A percentile compares a stretch with the other conserved stretches of the same genome.
Conservation (phyloP, 2,797 vertebrate species). For the Phalanger gymnotis region DNA sequence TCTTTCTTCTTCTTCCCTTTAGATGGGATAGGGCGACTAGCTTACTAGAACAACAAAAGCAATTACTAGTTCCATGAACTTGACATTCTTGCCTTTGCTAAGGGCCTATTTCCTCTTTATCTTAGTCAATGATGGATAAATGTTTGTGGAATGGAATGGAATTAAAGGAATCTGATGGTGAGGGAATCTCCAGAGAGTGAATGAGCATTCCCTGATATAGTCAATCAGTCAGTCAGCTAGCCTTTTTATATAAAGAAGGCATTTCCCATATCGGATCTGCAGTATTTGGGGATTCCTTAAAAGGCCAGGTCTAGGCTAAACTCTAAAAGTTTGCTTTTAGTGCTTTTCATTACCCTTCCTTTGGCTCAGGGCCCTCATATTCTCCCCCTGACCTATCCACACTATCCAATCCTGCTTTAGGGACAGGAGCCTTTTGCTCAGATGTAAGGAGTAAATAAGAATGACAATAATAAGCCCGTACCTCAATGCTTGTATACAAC, state of each 20-base stretch:
- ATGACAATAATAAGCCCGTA: neutral
- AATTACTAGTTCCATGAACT: neutral
- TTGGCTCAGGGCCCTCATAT: neutral
- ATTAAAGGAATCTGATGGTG: neutral
- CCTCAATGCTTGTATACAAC: neutral
- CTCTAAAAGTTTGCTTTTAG: neutral
- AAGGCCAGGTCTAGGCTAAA: neutral
- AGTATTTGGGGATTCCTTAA: neutral
- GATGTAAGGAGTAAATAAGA: neutral
- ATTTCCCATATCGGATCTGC: neutral
- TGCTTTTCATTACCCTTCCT: neutral
- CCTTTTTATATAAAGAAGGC: neutral
- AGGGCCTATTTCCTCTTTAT: neutral
- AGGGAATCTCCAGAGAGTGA: neutral
- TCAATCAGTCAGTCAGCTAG: neutral
- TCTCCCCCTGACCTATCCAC: neutral
- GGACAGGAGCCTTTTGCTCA: conserved; percentile 9
- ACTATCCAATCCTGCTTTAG: neutral
- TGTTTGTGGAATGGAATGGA: neutral
- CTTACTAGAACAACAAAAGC: neutral
- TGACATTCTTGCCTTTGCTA: neutral
- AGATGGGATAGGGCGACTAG: neutral
- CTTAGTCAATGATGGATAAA: neutral
- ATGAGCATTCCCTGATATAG: neutral
- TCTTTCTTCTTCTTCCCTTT: neutral